These are phyloP conservation scores for Paramormyrops hopkinsi DNA, from an alignment of 2,797 vertebrate genomes.

Conservation along the genomic window DNA sequence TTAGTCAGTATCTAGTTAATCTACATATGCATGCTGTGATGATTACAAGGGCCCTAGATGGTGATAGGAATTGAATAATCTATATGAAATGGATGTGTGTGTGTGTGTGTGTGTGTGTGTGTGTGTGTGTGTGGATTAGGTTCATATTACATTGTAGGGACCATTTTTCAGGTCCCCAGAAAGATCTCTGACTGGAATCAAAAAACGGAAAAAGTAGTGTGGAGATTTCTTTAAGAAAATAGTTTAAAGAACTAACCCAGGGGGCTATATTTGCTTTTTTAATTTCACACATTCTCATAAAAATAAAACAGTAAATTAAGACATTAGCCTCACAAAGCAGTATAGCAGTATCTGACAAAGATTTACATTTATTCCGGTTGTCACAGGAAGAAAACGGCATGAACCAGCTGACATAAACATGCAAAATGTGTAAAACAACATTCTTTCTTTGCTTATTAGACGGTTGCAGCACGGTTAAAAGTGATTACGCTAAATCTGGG, in stretches of 20 bases:
- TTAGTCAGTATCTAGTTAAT: not conserved
- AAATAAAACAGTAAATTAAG: not conserved
- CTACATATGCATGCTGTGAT: not conserved
- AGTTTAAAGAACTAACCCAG: not conserved
- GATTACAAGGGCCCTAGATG: not conserved
- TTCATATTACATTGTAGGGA: not conserved
- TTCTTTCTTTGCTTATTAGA: conserved; percentile 10
- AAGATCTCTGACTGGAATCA: not conserved
- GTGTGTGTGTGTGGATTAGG: not conserved
- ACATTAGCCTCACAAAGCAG: not conserved
- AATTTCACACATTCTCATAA: not conserved
- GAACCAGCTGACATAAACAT: not conserved
- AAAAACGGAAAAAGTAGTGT: not conserved
- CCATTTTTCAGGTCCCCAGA: not conserved
- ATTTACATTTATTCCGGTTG: not conserved
- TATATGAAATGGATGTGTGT: not conserved
- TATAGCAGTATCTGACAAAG: not conserved
- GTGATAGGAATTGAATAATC: not conserved
- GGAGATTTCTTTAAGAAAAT: not conserved
- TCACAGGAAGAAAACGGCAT: not conserved
- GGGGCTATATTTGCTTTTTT: not conserved
- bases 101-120: not conserved
- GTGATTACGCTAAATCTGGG: conserved; percentile 14
- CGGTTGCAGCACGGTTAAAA: conserved; percentile 15
- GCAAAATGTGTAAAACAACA: not conserved